Base-by-base conservation (phyloP, 1,140 invertebrate species). In the Pseudomyrmex cubaensis region DNA sequence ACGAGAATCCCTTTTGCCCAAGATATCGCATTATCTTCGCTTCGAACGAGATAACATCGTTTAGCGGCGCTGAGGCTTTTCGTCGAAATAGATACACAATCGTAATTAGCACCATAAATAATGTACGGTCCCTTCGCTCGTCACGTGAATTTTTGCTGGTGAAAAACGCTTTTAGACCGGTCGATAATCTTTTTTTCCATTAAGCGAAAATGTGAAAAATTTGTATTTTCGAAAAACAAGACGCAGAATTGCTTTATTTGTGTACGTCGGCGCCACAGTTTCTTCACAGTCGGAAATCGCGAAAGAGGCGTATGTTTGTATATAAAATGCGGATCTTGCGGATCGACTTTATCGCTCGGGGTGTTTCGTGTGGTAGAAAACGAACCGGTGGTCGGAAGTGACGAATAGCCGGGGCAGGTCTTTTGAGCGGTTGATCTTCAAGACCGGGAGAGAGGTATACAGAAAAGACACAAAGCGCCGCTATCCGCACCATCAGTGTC, bases 401-500 rank as follows among this genome's bases (percentile, higher is more conserved):
- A 88, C 84, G 72, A 85, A 87, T 87, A 67, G 83, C 70, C 75
- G 59, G 66, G 22, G 70, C 57, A 72, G 70, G 63, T 76, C 86
- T 84, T 87, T 87, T 84, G 57, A 84, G 54, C 75, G 85, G 70
- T 74, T 77, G 82, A 87, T 80, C 75, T 80, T 87, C 67, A 75
- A 66, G 82, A 15, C 48, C 61, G 20, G 46, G 66, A 83, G 67
- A 67, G 86, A 54, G 74, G 69, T 56, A 69, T 57, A 83, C 48
- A 20, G 72, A 69, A 80, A 84, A 64, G 82, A 72, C 67, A 90
- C 88, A 92, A 91, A 91, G 87, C 83, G 84, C 87, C 89, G 90
- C 88, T 92, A 92, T 92, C 90, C 75, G 88, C 69, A 87, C 82
- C 90, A 92, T 92, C 92, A 90, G 90, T 92, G 90, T 92, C 87